Evolutionary conservation across 2,113 vertebrate species (phyloP).

Genomic region (Perccottus glenii): DNA sequence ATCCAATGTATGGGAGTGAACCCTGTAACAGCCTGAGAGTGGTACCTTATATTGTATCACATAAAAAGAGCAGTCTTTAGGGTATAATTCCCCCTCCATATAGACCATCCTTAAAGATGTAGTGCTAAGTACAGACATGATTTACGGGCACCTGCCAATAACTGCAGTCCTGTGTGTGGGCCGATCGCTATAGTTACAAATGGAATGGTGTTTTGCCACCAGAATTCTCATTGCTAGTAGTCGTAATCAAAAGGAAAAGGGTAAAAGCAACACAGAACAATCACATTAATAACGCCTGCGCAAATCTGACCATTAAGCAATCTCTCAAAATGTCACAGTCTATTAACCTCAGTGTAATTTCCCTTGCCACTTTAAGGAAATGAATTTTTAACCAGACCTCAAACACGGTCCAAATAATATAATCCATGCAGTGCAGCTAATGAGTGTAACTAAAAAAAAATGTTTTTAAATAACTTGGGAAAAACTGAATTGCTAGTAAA

Average conservation of each 20-base stretch:
- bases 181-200: neutral
- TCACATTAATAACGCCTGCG: slow-evolving; percentile 15
- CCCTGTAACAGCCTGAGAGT: neutral
- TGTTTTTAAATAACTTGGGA: neutral
- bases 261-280: slow-evolving; percentile 23
- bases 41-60: neutral
- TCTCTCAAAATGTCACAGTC: slow-evolving; percentile 51
- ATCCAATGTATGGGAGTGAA: neutral
- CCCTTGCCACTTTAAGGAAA: slow-evolving; percentile 21
- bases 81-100: neutral
- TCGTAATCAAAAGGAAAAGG: slow-evolving; percentile 7
- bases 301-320: slow-evolving; percentile 46
- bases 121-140: neutral
- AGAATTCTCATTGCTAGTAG: neutral
- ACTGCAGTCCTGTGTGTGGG: neutral
- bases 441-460: neutral
- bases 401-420: slow-evolving; percentile 16
- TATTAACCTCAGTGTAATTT: slow-evolving; percentile 47
- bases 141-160: neutral
- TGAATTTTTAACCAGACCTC: slow-evolving; percentile 20
- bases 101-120: neutral
- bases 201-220: neutral
- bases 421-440: slow-evolving; percentile 6
- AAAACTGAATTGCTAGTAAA: neutral
- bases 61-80: neutral